Evolutionary conservation across 1,140 invertebrate genomes (phyloP).

Genomic region (Drosophila mojavensis): DNA sequence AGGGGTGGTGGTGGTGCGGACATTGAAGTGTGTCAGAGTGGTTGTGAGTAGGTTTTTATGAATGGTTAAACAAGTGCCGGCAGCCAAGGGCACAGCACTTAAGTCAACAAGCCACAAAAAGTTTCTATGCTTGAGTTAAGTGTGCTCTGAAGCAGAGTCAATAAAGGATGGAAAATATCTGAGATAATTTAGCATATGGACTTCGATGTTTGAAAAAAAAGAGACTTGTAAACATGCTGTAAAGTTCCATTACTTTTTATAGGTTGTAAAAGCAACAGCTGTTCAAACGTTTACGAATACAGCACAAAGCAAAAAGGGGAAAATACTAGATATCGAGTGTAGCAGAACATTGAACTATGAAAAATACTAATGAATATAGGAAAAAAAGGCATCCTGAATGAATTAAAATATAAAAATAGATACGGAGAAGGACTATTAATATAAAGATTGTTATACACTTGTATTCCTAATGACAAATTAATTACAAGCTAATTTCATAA

Average conservation of each 20-base stretch:
- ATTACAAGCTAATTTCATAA: too few species aligned
- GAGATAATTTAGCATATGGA: slow-evolving; percentile 3
- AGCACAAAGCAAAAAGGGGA: neutral
- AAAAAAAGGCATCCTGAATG: too few species aligned
- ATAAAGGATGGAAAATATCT: neutral
- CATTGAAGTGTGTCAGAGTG: neutral
- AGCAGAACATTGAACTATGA: neutral
- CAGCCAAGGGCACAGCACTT: slow-evolving; percentile 9
- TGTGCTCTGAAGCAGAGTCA: slow-evolving; percentile 17
- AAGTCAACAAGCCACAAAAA: slow-evolving; percentile 43
- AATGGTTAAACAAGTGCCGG: slow-evolving; percentile 29
- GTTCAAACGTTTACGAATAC: neutral
- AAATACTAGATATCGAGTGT: too few species aligned
- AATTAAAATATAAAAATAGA: too few species aligned
- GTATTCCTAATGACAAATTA: too few species aligned
- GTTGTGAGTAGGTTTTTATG: slow-evolving; percentile 12
- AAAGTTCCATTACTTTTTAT: neutral
- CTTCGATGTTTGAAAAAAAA: neutral
- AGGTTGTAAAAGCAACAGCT: neutral
- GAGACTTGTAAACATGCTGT: neutral
- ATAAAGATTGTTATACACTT: too few species aligned
- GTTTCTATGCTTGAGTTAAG: slow-evolving; percentile 26
- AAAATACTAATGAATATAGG: too few species aligned
- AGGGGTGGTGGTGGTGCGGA: neutral
- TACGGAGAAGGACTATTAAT: too few species aligned